Evolutionary conservation across 2,797 vertebrate species (phyloP), one percentile per base, ranked within the genome.

Genomic region (Chlorospingus semifuscus): DNA sequence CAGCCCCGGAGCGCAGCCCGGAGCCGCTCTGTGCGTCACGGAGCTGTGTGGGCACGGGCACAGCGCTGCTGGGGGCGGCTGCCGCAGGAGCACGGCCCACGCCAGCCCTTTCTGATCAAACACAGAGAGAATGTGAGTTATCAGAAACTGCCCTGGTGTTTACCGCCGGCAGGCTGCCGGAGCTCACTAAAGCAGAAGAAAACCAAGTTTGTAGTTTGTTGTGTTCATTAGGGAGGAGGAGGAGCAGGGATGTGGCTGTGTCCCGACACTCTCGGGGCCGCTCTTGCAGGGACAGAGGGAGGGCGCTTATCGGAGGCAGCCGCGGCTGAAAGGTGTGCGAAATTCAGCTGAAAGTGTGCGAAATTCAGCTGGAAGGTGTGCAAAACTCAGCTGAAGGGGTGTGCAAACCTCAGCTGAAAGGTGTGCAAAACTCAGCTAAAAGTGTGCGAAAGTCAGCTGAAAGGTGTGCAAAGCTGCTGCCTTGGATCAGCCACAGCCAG

Each of bases 201-300:
- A 71, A 12, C 18, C 34, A 37, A 84, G 63, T 24, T 29, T 64
- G 76, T 12, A 4, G 9, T 56, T 92, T 71, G 47, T 52, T 55
- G 72, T 10, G 76, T 8, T 70, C 22, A 0, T 7, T 11, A 6
- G 41, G 55, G 20, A 26, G 39, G 4, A 2, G 6, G 70, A 71
- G 65, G 41, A 39, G 61, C 39, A 2, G 44, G 24, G 36, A 0
- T 0, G 29, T 0, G 1, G 23, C 37, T 60, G 60, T 16, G 50
- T 4, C 21, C 7, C 16, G 41, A 37, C 57, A 1, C 64, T 27
- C 7, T 20, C 0, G 1, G 0, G 24, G 53, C 6, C 27, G 41
- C n/a, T 36, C 49, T 9, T 12, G 57, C 36, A 3, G 6, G 49
- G 29, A 20, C 24, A 44, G 44, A 44, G 24, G 24, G 47, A 49